These are phyloP conservation scores for Graptemys geographica DNA, from an alignment of 2,797 vertebrate genomes.

Conservation along the genomic window DNA sequence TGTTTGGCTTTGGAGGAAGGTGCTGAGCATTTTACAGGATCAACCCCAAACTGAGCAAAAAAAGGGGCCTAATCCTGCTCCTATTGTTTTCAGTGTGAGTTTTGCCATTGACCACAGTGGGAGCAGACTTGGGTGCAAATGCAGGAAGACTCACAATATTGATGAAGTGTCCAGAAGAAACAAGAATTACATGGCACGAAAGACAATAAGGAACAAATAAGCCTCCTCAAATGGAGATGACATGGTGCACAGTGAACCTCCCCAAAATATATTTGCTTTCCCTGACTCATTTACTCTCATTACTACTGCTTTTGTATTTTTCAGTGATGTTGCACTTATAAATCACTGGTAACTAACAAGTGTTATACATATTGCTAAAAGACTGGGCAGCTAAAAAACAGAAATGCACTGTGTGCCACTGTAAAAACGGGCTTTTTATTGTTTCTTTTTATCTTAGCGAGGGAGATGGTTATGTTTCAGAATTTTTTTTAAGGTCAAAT, in stretches of 20 bases:
- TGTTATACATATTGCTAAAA: constrained; percentile 47
- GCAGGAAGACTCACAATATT: not conserved
- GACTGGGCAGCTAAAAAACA: constrained; percentile 69
- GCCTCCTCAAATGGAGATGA: not conserved
- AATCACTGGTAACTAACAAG: constrained; percentile 40
- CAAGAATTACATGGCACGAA: not conserved
- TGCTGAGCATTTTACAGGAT: not conserved
- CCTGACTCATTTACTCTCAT: not conserved
- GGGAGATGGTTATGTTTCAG: constrained; percentile 67
- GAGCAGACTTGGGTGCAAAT: fast-evolving
- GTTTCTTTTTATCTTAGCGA: constrained; percentile 63
- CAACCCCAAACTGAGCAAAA: fast-evolving
- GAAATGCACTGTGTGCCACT: constrained; percentile 59
- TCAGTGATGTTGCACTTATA: constrained; percentile 15
- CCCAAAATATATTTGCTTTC: not conserved
- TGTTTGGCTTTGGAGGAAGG: not conserved
- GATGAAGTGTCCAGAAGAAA: not conserved
- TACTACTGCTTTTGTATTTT: constrained; percentile 54
- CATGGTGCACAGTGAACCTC: not conserved
- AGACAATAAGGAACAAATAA: fast-evolving
- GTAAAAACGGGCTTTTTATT: constrained; percentile 68
- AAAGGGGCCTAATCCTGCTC: not conserved
- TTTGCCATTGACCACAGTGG: not conserved
- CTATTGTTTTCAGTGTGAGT: not conserved
- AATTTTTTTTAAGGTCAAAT: constrained; percentile 61